Conservation (phyloP, 2,888 invertebrate genomes). For the Cryptus viduatorius region DNA sequence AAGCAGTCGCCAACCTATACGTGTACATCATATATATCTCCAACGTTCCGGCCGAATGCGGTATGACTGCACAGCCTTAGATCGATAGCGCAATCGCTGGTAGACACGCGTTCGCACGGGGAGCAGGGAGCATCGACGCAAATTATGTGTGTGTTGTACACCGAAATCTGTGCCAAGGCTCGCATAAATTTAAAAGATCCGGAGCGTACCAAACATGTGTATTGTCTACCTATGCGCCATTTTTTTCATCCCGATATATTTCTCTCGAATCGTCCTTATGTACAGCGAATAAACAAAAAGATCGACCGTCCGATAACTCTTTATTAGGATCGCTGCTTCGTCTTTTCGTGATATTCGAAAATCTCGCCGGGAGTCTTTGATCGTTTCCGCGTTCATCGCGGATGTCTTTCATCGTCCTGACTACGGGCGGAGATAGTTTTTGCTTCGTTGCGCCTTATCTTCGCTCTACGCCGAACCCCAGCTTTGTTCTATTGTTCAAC, state of each 20-base stretch:
- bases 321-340: slow-evolving; percentile 6
- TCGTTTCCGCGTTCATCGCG: background rate
- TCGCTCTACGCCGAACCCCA: background rate
- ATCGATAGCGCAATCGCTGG: slow-evolving; percentile 78
- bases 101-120: slow-evolving; percentile 56
- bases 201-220: slow-evolving; percentile 57
- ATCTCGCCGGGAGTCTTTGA: slow-evolving; percentile 27
- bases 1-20: slow-evolving; percentile 19
- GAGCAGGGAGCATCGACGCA: slow-evolving; percentile 35
- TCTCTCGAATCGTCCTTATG: background rate
- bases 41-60: slow-evolving; percentile 20
- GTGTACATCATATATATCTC: background rate
- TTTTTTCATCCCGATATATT: background rate
- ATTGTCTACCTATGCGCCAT: background rate
- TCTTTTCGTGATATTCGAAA: background rate
- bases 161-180: slow-evolving; percentile 79
- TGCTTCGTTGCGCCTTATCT: slow-evolving; percentile 3
- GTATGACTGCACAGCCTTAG: slow-evolving; percentile 61
- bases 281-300: no score
- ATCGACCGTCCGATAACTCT: background rate
- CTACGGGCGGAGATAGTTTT: background rate
- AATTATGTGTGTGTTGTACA: slow-evolving; percentile 51
- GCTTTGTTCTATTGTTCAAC: background rate
- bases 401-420: background rate
- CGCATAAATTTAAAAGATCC: slow-evolving; percentile 77